A percentile compares a stretch with the other conserved stretches of the same genome.
Conservation (phyloP, 2,113 vertebrate genomes). For the Gambusia affinis region DNA sequence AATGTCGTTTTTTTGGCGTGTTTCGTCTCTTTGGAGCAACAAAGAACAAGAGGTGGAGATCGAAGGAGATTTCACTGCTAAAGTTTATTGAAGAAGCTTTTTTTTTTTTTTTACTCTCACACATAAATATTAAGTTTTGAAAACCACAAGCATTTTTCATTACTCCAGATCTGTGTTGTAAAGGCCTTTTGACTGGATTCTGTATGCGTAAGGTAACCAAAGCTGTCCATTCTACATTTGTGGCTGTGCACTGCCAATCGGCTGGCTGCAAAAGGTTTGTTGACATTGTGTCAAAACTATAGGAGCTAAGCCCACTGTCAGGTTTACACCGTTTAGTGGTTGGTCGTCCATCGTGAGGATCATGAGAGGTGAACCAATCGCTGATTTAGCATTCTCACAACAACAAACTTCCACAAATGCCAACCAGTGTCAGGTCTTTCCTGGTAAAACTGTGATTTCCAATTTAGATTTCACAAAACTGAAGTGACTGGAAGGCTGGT, state of each 20-base stretch:
- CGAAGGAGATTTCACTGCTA: not conserved
- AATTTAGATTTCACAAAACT: not conserved
- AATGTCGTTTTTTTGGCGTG: not conserved
- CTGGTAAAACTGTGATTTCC: not conserved
- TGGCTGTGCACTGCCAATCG: too few species aligned
- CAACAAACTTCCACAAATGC: not conserved
- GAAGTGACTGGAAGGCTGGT: too few species aligned
- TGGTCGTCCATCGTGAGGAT: too few species aligned
- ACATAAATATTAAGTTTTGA: not conserved
- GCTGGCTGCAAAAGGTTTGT: too few species aligned
- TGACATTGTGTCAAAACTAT: too few species aligned
- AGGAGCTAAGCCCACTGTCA: too few species aligned
- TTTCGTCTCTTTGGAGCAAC: not conserved
- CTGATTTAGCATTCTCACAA: not conserved
- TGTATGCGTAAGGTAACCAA: not conserved
- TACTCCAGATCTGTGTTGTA: not conserved
- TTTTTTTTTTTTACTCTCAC: not conserved
- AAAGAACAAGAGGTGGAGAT: not conserved
- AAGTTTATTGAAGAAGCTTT: not conserved
- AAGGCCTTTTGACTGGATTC: not conserved
- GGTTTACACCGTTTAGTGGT: too few species aligned
- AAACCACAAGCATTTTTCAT: too few species aligned
- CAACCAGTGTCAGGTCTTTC: too few species aligned
- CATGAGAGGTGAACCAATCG: not conserved
- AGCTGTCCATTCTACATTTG: too few species aligned